Percentiles rank a stretch among this genome's conserved stretches.
These are phyloP conservation scores for Diorhabda elongata DNA, from an alignment of 1,140 invertebrate species.

Conservation along the genomic window DNA sequence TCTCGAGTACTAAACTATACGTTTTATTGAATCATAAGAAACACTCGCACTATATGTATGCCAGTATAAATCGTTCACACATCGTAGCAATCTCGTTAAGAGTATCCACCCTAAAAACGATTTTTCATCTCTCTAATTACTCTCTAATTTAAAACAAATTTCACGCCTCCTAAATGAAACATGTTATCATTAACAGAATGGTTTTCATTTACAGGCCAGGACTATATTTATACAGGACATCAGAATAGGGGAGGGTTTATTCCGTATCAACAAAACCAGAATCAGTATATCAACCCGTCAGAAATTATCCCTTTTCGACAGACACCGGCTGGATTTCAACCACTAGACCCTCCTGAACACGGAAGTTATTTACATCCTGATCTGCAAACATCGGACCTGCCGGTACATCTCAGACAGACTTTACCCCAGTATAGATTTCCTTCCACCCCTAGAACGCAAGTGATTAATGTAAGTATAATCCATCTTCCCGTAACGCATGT, in stretches of 20 bases:
- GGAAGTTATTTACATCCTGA: slow-evolving; percentile 30
- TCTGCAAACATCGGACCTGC: slow-evolving; percentile 43
- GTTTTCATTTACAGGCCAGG: slow-evolving; percentile 18
- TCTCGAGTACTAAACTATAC: too few relatives aligned
- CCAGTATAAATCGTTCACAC: too few relatives aligned
- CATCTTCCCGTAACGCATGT: too few relatives aligned
- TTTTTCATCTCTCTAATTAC: neutral
- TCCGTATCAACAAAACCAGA: slow-evolving; percentile 7
- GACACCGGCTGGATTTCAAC: neutral
- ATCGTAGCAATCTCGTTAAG: neutral
- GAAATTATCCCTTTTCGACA: slow-evolving; percentile 14
- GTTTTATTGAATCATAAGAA: too few relatives aligned
- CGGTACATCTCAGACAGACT: slow-evolving; percentile 40
- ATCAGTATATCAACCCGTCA: slow-evolving; percentile 11
- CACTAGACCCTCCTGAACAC: neutral
- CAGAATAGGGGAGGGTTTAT: neutral
- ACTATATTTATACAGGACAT: slow-evolving; percentile 15
- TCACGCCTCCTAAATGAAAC: neutral
- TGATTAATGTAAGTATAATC: slow-evolving; percentile 9
- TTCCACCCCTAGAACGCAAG: slow-evolving; percentile 6
- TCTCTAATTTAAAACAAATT: slow-evolving; percentile 3
- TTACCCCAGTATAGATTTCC: slow-evolving; percentile 42
- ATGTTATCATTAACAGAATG: neutral
- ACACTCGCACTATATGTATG: too few relatives aligned
- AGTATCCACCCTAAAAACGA: neutral